phyloP scores from a whole-genome alignment of 2,113 vertebrate genomes.

The Athene cunicularia region DNA sequence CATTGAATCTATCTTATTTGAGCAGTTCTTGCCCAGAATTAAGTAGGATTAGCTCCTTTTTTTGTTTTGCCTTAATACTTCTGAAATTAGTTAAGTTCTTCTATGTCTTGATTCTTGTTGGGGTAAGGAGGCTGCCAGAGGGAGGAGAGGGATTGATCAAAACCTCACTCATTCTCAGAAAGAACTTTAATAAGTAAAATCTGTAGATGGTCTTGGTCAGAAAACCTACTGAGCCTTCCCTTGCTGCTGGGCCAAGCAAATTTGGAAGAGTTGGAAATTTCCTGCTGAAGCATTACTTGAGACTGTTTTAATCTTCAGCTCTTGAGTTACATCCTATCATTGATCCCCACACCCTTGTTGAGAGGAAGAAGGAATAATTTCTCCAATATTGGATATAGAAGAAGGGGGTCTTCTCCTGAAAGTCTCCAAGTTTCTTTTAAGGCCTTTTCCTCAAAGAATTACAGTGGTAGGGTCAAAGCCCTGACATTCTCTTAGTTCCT shows the following conservation, averaged over 20 bases:
- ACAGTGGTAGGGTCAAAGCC: neutral
- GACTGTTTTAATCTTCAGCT: neutral
- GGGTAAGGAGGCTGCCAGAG: neutral
- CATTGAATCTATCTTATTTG: neutral
- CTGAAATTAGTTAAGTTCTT: neutral
- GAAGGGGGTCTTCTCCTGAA: neutral
- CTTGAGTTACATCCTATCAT: neutral
- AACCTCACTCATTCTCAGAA: neutral
- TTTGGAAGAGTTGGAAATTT: neutral
- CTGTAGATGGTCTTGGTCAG: neutral
- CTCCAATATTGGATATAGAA: rapidly evolving
- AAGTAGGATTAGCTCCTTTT: neutral
- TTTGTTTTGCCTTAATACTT: neutral
- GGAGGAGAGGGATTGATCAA: neutral
- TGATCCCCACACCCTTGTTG: neutral
- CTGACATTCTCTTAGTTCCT: neutral
- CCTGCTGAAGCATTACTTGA: neutral
- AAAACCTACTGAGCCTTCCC: neutral
- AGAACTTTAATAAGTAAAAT: neutral
- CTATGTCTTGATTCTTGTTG: neutral
- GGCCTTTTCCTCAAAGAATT: neutral
- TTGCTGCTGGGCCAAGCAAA: neutral
- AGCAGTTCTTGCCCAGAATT: neutral
- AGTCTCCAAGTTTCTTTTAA: neutral
- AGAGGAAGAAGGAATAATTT: neutral